Evolutionary conservation across 1,140 invertebrate genomes (phyloP), one percentile per base, ranked within the genome.

Genomic region (Saccostrea cuccullata): DNA sequence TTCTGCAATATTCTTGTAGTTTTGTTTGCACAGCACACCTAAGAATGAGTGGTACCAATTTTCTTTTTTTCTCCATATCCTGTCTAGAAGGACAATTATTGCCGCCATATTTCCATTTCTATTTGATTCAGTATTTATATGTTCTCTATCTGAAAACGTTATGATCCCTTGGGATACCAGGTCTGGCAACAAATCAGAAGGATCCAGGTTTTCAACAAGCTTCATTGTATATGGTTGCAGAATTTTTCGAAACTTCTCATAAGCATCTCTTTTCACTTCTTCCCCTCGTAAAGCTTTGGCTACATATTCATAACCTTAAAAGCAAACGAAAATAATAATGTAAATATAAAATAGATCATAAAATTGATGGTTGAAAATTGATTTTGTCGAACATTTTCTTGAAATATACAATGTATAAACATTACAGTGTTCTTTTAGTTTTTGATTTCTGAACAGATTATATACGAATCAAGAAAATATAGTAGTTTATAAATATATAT

Each of bases 41-140:
- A 83, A 20, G 36, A 83, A 83, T 47, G 20, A 8, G 0, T 8
- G 8, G 82, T 55, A 83, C 82, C 82, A 83, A 23, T 83, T 47
- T 11, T 47, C 55, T 23, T 12, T 6, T 40, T 40, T 83, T 15
- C 82, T 83, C 82, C 82, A 83, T 40, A 83, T 55, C 20, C 82
- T 47, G n/a, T 83, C 82, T n/a, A 83, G 20, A 20, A 83, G 55
- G 47, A 83, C 55, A 11, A 83, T 55, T 8, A 23, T 55, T 83
- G 36, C 82, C 0, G 82, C 82, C 36, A 83, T 83, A 55, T 15
- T 4, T 47, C 82, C 82, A 0, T 55, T 55, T 8, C 47, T 83
- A 47, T 55, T 17, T 40, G 20, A 47, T 23, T 83, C 82, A 55
- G 82, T 36, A 17, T 17, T 23, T 20, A 83, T 83, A 12, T 73